Conservation (phyloP, 2,888 invertebrate species). For the Rotaria socialis region DNA sequence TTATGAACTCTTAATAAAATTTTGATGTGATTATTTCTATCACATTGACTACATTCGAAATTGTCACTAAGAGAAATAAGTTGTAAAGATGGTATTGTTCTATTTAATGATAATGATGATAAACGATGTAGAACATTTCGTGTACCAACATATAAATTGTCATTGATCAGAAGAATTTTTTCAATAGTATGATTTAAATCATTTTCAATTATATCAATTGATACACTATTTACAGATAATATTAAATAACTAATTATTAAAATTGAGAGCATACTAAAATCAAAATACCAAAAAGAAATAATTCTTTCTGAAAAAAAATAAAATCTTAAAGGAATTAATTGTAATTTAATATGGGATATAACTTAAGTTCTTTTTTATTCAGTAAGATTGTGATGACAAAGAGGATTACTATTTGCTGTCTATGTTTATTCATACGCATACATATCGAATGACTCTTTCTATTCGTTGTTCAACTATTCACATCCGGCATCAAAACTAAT, state of each 20-base stretch:
- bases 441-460: not conserved
- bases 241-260: not conserved
- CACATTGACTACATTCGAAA: too few relatives aligned
- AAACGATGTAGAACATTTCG: constrained; percentile 35
- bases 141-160: constrained; percentile 35
- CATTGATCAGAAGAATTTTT: constrained; percentile 22
- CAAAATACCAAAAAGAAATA: not conserved
- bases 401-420: not conserved
- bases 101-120: constrained; percentile 35
- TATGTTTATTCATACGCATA: too few relatives aligned
- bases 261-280: not conserved
- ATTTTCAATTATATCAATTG: not conserved
- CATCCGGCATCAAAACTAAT: not conserved
- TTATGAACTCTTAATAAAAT: not conserved
- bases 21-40: constrained; percentile 26
- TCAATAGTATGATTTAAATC: not conserved
- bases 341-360: not conserved
- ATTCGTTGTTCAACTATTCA: not conserved
- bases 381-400: too few relatives aligned
- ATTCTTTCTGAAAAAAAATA: too few relatives aligned
- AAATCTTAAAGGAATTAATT: not conserved
- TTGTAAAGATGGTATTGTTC: not conserved
- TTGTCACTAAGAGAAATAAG: not conserved
- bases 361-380: too few relatives aligned
- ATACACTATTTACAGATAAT: not conserved